These are phyloP conservation scores for Orientallactaga bullata DNA, from an alignment of 2,113 vertebrate species.

Conservation along the genomic window DNA sequence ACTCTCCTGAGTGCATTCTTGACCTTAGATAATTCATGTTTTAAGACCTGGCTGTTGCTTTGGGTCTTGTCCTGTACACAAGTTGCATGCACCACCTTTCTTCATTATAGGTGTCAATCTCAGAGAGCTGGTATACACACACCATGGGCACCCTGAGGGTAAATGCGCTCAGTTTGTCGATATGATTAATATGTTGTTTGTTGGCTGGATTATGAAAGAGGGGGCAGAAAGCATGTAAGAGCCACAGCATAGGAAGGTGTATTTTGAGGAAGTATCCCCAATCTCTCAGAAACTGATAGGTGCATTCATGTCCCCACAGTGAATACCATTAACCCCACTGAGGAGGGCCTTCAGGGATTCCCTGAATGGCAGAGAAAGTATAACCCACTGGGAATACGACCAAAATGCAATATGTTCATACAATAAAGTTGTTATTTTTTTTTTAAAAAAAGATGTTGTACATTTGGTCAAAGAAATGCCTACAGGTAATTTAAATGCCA, in stretches of 20 bases:
- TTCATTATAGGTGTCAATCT: background rate
- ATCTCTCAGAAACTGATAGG: too few relatives aligned
- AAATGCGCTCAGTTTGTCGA: background rate
- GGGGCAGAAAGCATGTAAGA: too few relatives aligned
- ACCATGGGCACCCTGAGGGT: background rate
- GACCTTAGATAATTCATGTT: background rate
- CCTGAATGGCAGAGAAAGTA: too few relatives aligned
- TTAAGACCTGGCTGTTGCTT: background rate
- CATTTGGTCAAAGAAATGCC: slow-evolving; percentile 21
- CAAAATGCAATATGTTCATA: too few relatives aligned
- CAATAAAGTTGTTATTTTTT: too few relatives aligned
- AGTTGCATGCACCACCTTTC: background rate
- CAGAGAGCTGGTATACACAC: background rate
- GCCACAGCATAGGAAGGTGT: too few relatives aligned
- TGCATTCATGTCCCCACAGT: too few relatives aligned
- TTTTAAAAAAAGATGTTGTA: background rate
- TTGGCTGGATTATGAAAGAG: too few relatives aligned
- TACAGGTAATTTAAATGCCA: slow-evolving; percentile 34
- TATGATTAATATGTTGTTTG: background rate
- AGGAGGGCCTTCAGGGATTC: too few relatives aligned
- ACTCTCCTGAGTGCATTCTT: background rate
- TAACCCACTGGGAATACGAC: too few relatives aligned
- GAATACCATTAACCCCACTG: too few relatives aligned
- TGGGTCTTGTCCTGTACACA: background rate
- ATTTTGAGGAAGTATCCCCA: too few relatives aligned